phyloP scores from a whole-genome alignment of 2,797 vertebrate species.

The Acipenser oxyrinchus region DNA sequence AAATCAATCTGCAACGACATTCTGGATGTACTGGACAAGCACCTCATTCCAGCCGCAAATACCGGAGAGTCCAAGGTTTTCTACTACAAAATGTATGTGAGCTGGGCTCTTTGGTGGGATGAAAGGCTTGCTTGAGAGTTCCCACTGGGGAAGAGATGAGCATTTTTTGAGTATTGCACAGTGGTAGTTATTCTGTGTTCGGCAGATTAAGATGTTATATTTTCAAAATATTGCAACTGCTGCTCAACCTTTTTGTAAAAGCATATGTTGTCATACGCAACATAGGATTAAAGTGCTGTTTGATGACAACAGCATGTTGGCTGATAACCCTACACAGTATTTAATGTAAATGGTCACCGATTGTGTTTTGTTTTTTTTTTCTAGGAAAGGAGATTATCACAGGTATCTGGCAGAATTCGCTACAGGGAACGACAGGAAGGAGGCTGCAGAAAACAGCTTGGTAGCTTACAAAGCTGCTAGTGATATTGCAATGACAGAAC shows the following conservation, averaged over 20 bases:
- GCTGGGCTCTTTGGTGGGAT: background rate
- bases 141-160: background rate
- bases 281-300: no score
- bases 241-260: background rate
- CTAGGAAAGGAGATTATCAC: slow-evolving; percentile 97
- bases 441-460: slow-evolving; percentile 93
- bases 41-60: slow-evolving; percentile 91
- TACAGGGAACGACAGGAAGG: slow-evolving; percentile 93
- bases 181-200: no score
- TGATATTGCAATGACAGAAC: slow-evolving; percentile 89
- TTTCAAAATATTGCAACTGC: background rate
- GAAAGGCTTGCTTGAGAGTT: background rate
- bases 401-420: slow-evolving; percentile 98
- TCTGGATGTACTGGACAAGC: slow-evolving; percentile 93
- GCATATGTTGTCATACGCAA: no score
- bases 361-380: background rate
- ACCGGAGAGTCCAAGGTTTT: slow-evolving; percentile 98
- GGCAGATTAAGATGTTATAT: background rate
- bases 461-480: slow-evolving; percentile 95
- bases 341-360: no score
- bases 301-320: no score
- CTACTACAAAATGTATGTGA: slow-evolving; percentile 98
- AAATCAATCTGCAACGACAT: slow-evolving; percentile 95
- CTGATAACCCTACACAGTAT: no score
- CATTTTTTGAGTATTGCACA: background rate